Evolutionary conservation across 2,888 invertebrate species (phyloP).

Genomic region (Chironomus riparius): DNA sequence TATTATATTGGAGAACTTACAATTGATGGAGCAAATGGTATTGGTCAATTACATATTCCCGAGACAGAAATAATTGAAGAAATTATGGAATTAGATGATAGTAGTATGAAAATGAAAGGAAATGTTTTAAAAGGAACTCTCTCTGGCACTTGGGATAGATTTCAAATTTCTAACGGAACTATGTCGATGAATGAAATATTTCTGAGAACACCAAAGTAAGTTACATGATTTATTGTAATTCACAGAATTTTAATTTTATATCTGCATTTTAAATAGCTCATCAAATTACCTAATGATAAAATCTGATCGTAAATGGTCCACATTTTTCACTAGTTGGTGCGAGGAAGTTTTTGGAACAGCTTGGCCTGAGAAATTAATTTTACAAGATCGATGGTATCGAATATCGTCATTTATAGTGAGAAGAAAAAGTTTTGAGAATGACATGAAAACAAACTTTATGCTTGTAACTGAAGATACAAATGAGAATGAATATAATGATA

Average conservation of each 20-base stretch:
- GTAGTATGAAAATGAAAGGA: conserved; percentile 31
- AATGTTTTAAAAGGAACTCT: conserved; percentile 39
- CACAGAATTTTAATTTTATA: too few species aligned
- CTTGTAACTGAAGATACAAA: background rate
- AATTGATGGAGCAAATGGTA: conserved; percentile 69
- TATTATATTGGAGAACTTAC: conserved; percentile 84
- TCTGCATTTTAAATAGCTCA: conserved; percentile 8
- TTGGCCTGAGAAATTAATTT: conserved; percentile 34
- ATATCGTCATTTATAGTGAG: conserved; percentile 29
- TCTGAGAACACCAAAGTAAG: conserved; percentile 51
- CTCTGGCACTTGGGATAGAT: conserved; percentile 37
- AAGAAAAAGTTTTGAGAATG: conserved; percentile 29
- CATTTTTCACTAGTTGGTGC: background rate
- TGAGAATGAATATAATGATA: background rate
- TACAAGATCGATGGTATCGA: conserved; percentile 28
- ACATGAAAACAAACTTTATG: conserved; percentile 26
- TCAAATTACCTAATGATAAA: conserved; percentile 18
- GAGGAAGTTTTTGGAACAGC: conserved; percentile 5
- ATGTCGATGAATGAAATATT: conserved; percentile 56
- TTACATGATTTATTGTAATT: conserved; percentile 27
- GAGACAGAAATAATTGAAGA: conserved; percentile 69
- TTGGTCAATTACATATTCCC: conserved; percentile 71
- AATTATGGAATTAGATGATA: conserved; percentile 27
- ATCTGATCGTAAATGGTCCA: background rate
- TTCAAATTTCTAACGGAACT: conserved; percentile 57